Percentiles rank a stretch among this genome's conserved stretches.
These are phyloP conservation scores for Beaufortia kweichowensis DNA, from an alignment of 2,113 vertebrate genomes.

Conservation along the genomic window DNA sequence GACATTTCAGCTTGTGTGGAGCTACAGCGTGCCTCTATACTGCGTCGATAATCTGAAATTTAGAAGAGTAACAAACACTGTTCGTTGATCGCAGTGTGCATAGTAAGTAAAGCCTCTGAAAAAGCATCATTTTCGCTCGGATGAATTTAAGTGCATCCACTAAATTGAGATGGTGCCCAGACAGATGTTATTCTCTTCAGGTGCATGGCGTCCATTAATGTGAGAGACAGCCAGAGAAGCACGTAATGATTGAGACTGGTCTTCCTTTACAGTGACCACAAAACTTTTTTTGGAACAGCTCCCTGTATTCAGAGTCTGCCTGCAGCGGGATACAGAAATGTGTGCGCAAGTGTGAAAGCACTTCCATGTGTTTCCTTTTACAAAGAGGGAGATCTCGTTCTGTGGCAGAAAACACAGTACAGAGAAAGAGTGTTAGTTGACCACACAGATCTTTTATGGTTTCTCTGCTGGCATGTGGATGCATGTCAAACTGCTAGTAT, in stretches of 20 bases:
- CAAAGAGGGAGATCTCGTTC: slow-evolving; percentile 45
- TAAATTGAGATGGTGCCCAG: slow-evolving; percentile 46
- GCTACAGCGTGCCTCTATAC: neutral
- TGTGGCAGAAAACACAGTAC: slow-evolving; percentile 11
- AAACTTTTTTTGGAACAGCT: slow-evolving; percentile 58
- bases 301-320: slow-evolving; percentile 51
- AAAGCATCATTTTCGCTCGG: slow-evolving; percentile 31
- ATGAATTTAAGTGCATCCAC: slow-evolving; percentile 46
- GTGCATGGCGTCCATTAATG: slow-evolving; percentile 25
- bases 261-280: slow-evolving; percentile 60
- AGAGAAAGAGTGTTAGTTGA: slow-evolving; percentile 15
- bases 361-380: slow-evolving; percentile 59
- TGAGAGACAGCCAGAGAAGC: slow-evolving; percentile 34
- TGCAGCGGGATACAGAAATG: slow-evolving; percentile 45
- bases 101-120: neutral
- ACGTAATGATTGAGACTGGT: slow-evolving; percentile 51
- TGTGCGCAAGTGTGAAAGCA: slow-evolving; percentile 42
- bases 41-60: neutral
- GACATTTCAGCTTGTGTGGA: slow-evolving; percentile 3
- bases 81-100: neutral
- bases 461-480: slow-evolving; percentile 24
- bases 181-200: slow-evolving; percentile 46
- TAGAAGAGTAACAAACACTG: neutral
- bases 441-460: neutral
- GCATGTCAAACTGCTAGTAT: slow-evolving; percentile 1